Base-by-base conservation (phyloP, 1,140 invertebrate genomes). In the Branchinecta lynchi region DNA sequence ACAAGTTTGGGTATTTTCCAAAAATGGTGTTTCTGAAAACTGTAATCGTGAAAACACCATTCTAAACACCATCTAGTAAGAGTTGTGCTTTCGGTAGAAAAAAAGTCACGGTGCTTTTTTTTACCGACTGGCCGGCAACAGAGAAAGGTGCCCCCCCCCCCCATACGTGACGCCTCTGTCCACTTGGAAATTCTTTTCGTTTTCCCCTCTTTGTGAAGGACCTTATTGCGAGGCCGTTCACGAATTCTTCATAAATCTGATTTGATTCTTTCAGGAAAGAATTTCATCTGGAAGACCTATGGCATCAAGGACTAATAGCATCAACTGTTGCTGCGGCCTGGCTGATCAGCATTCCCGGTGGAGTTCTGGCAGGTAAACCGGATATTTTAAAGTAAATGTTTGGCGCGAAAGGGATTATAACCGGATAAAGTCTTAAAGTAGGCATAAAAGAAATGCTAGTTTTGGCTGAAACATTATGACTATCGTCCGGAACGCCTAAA, bases 291-390 rank as follows among this genome's bases (percentile, higher is more conserved):
- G 77, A 74, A 32, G 77, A 76, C 20, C 69, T 80, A 2, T 84
- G 82, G 82, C 82, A 85, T 72, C 82, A 83, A 71, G 67, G 80
- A 0, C 79, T 85, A 46, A 82, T 85, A 7, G 81, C 81, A 65
- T 75, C 77, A 7, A 82, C 82, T 9, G 75, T 82, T 21, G 75
- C 72, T 20, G 75, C 76, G 7, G 80, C 84, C 5, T 84, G 83
- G 73, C 68, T 85, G 2, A 81, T 82, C 70, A 78, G 84, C 3
- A 72, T 84, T 7, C 70, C 82, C 21, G 83, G 81, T 1, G 85
- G 85, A 0, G 76, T 75, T 44, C 70, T 81, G 9, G 80, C 70
- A 3, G 72, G 72, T 73, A 70, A 67, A 12, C 45, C 8, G 12
- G 15, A n/a, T 8, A 43, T 7, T 32, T 65, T 32, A 12, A 67